These are phyloP conservation scores for Aleiodes sp. DNA, from an alignment of 1,140 invertebrate genomes.

Conservation along the genomic window DNA sequence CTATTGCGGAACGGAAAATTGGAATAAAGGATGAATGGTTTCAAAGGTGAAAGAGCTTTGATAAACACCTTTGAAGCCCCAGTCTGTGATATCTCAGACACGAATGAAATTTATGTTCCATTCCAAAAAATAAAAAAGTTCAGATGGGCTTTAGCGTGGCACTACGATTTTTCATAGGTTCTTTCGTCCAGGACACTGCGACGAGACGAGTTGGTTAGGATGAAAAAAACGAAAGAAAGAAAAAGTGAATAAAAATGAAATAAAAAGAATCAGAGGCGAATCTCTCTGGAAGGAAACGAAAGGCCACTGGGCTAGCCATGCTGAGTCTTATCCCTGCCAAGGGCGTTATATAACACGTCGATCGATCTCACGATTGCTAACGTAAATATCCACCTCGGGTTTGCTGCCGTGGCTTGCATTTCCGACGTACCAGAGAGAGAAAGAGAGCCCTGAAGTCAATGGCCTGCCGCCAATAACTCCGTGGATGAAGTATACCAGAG, in stretches of 20 bases:
- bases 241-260: background rate
- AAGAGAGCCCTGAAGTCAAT: conserved; percentile 6
- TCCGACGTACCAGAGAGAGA: background rate
- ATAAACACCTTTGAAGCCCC: background rate
- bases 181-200: conserved; percentile 28
- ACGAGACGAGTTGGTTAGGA: conserved; percentile 6
- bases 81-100: background rate
- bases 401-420: conserved; percentile 1
- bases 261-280: background rate
- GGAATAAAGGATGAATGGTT: too few species aligned
- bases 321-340: background rate
- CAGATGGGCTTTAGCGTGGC: conserved; percentile 32
- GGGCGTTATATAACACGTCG: background rate
- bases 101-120: conserved; percentile 46
- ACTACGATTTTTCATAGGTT: conserved; percentile 49
- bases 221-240: conserved; percentile 18
- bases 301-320: background rate
- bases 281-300: background rate
- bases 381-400: conserved; percentile 5
- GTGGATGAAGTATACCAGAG: background rate
- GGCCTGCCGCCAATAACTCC: conserved; percentile 10
- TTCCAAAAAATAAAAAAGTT: background rate
- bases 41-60: background rate
- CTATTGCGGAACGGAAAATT: too few species aligned
- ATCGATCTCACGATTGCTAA: conserved; percentile 7